phyloP scores from a whole-genome alignment of 2,888 invertebrate genomes.

The Netelia inedita region DNA sequence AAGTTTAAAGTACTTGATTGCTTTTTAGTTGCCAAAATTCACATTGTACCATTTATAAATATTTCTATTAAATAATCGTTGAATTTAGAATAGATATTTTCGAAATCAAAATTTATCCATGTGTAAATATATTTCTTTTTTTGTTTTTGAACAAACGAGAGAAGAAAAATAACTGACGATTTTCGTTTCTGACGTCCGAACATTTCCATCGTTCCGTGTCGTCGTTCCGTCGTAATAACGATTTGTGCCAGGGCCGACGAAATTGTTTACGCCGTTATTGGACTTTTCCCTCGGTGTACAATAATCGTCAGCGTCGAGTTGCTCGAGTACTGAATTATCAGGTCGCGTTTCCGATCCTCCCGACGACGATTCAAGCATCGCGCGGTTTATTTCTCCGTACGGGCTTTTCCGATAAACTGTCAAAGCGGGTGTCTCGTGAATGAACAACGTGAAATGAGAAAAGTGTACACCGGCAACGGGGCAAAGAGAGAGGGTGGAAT shows the following conservation, averaged over 20 bases:
- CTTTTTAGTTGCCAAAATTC: too few relatives aligned
- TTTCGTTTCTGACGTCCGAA: constrained; percentile 34
- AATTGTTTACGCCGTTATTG: constrained; percentile 49
- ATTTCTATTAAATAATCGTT: too few relatives aligned
- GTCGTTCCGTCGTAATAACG: constrained; percentile 28
- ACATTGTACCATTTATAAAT: too few relatives aligned
- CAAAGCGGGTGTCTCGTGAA: constrained; percentile 53
- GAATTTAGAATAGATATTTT: neutral
- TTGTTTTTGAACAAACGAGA: neutral
- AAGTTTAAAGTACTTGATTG: too few relatives aligned
- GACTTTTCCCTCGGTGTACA: constrained; percentile 11
- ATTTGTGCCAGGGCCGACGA: constrained; percentile 5
- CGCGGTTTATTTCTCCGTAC: constrained; percentile 37
- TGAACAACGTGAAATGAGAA: constrained; percentile 59
- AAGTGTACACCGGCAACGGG: constrained; percentile 20
- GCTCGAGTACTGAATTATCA: constrained; percentile 39
- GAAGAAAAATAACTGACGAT: constrained; percentile 32
- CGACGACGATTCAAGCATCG: constrained; percentile 53
- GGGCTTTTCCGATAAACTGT: constrained; percentile 61
- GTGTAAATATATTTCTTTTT: neutral
- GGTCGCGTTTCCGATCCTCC: constrained; percentile 32
- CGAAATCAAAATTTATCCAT: neutral
- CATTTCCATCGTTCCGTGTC: constrained; percentile 36
- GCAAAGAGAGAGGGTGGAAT: neutral
- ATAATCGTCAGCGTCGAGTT: constrained; percentile 38